Conservation (phyloP, 2,797 vertebrate genomes). For the Taeniopygia guttata region DNA sequence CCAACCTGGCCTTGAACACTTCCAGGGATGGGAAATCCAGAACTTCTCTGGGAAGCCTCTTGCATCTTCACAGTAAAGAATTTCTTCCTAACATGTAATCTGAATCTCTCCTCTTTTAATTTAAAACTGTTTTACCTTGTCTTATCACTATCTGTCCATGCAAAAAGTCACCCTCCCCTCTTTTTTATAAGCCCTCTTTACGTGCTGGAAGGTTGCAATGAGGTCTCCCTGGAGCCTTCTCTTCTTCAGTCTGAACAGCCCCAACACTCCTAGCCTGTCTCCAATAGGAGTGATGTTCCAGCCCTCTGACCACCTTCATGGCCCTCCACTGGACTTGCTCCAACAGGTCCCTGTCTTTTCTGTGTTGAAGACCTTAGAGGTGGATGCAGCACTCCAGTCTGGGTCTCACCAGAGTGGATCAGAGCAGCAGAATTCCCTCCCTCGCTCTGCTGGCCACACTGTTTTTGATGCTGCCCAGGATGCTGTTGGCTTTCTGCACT, state of each 20-base stretch:
- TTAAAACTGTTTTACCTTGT: not conserved
- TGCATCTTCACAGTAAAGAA: not conserved
- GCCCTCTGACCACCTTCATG: not conserved
- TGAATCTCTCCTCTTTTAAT: not conserved
- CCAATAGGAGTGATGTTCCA: not conserved
- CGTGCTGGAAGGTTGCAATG: not conserved
- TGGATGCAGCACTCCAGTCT: not conserved
- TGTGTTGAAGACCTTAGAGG: not conserved
- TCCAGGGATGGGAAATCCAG: not conserved
- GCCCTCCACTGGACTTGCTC: not conserved
- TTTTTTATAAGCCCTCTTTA: not conserved
- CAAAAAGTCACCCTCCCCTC: not conserved
- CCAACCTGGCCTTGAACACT: not conserved
- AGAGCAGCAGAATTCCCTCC: not conserved
- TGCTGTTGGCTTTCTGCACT: not conserved
- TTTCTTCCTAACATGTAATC: not conserved
- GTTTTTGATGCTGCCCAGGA: not conserved
- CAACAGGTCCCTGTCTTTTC: not conserved
- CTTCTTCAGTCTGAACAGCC: not conserved
- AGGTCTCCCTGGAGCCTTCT: not conserved
- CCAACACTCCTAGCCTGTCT: not conserved
- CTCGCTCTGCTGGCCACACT: accelerated
- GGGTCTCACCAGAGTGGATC: not conserved
- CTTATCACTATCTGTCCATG: not conserved
- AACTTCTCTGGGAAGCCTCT: not conserved